Percentiles rank a stretch among this genome's conserved stretches.
These are phyloP conservation scores for Elysia crispata DNA, from an alignment of 2,888 invertebrate genomes.

Conservation along the genomic window DNA sequence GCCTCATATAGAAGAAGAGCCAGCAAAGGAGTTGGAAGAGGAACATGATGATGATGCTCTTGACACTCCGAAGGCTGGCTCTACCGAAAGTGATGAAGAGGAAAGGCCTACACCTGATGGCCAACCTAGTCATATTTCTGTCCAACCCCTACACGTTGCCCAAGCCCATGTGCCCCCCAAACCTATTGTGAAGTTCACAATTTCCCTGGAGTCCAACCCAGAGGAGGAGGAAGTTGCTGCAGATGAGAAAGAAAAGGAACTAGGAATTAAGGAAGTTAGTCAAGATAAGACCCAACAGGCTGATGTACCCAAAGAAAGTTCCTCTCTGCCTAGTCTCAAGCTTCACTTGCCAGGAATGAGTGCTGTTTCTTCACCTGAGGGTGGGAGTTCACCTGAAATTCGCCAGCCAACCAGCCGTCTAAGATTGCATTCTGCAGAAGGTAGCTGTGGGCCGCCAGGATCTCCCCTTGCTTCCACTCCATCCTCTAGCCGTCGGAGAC, in stretches of 20 bases:
- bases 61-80: too few species aligned
- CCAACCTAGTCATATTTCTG: too few species aligned
- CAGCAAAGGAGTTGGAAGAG: too few species aligned
- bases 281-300: neutral
- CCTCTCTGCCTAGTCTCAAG: constrained; percentile 39
- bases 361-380: constrained; percentile 36
- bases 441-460: too few species aligned
- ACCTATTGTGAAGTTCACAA: constrained; percentile 42
- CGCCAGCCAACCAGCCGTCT: constrained; percentile 30
- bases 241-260: neutral
- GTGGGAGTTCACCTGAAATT: constrained; percentile 46
- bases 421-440: constrained; percentile 41
- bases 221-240: constrained; percentile 26
- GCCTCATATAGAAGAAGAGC: too few species aligned
- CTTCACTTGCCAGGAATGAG: constrained; percentile 30
- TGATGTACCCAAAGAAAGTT: constrained; percentile 35
- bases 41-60: too few species aligned
- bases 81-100: too few species aligned
- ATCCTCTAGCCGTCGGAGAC: constrained; percentile 32
- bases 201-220: constrained; percentile 44
- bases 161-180: neutral
- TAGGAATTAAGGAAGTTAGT: neutral
- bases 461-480: constrained; percentile 50
- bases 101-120: too few species aligned
- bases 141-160: too few species aligned